These are phyloP conservation scores for Penelope pileata DNA, from an alignment of 2,113 vertebrate genomes.

Conservation along the genomic window DNA sequence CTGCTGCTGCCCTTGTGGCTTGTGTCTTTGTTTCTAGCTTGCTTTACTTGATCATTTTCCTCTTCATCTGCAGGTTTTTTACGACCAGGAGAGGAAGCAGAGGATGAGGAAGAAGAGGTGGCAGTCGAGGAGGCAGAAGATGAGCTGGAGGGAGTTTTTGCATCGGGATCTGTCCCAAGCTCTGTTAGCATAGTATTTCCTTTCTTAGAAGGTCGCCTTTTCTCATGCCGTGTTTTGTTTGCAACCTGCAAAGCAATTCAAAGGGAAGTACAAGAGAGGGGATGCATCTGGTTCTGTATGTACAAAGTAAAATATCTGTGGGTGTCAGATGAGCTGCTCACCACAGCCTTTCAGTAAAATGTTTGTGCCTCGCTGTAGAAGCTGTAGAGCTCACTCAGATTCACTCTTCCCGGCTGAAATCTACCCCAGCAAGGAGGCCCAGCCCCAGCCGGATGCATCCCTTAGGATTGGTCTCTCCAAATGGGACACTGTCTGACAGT, in stretches of 20 bases:
- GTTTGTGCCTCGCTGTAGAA: background rate
- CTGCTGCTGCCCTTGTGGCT: background rate
- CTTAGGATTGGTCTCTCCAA: background rate
- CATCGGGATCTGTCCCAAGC: background rate
- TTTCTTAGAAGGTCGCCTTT: conserved; percentile 8
- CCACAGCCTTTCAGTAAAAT: background rate
- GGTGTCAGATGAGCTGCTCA: background rate
- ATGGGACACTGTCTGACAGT: background rate
- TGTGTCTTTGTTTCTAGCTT: background rate
- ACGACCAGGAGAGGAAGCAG: background rate
- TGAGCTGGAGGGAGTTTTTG: background rate
- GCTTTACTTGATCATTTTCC: background rate
- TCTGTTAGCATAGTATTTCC: conserved; percentile 13
- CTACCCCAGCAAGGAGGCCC: background rate
- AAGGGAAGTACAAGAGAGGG: background rate
- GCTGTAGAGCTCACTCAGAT: background rate
- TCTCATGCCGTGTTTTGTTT: conserved; percentile 47
- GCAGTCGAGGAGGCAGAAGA: conserved; percentile 30
- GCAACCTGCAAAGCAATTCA: background rate
- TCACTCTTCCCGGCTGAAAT: background rate
- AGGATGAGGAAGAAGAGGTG: conserved; percentile 21
- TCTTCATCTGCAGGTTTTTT: background rate
- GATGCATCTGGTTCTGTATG: background rate
- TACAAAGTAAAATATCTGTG: background rate
- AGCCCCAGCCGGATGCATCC: background rate